Percentiles rank a stretch among this genome's conserved stretches.
Conservation (phyloP, 1,140 invertebrate species). For the Drosophila subpulchrella region DNA sequence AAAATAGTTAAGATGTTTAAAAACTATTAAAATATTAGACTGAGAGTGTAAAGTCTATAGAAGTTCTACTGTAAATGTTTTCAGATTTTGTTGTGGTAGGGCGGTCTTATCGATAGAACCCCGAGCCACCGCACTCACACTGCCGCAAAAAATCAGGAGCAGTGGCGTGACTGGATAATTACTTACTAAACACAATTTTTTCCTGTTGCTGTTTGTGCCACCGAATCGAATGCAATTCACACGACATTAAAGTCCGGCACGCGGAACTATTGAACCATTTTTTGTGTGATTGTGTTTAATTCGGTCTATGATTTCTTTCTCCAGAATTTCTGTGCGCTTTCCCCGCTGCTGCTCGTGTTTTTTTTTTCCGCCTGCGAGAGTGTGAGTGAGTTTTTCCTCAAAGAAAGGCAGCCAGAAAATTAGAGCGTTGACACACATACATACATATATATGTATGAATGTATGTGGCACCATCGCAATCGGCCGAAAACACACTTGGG, state of each 20-base stretch:
- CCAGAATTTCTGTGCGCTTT: not conserved
- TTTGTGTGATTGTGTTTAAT: not conserved
- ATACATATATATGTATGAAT: not conserved
- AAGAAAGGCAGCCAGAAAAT: slow-evolving; percentile 29
- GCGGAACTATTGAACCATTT: slow-evolving; percentile 38
- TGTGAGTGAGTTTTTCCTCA: slow-evolving; percentile 5
- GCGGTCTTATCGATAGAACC: slow-evolving; percentile 31
- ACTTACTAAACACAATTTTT: slow-evolving; percentile 54
- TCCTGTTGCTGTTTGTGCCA: slow-evolving; percentile 37
- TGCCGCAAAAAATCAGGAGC: slow-evolving; percentile 1
- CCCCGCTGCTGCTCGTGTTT: not conserved
- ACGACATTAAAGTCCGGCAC: slow-evolving; percentile 43
- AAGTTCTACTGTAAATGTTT: not conserved
- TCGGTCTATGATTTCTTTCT: not conserved
- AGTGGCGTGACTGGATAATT: slow-evolving; percentile 52
- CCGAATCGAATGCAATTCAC: slow-evolving; percentile 47
- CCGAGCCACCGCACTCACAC: not conserved
- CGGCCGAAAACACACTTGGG: slow-evolving; percentile 27
- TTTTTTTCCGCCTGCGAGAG: not conserved
- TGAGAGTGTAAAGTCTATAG: too few species aligned
- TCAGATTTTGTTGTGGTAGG: slow-evolving; percentile 10
- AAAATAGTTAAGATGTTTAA: too few species aligned
- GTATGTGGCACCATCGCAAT: slow-evolving; percentile 1
- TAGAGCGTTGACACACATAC: slow-evolving; percentile 43
- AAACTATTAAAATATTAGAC: too few species aligned